phyloP scores from a whole-genome alignment of 2,797 vertebrate genomes.

The Cygnus olor region DNA sequence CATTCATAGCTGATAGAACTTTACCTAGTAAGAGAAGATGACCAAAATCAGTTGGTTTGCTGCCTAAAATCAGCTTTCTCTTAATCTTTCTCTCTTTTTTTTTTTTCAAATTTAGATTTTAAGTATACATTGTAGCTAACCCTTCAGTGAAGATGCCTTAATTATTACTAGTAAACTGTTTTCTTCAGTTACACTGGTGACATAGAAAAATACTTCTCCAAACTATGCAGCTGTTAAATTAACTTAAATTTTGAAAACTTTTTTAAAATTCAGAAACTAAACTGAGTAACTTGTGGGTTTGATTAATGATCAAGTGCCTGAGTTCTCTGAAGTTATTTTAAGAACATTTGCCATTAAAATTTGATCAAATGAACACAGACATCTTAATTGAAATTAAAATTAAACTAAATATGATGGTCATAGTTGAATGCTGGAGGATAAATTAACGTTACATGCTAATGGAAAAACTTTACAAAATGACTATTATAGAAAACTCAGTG shows the following conservation, averaged over 20 bases:
- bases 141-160: not conserved
- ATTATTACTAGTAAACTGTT: not conserved
- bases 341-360: not conserved
- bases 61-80: not conserved
- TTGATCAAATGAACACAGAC: not conserved
- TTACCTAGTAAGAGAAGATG: not conserved
- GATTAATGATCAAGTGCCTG: not conserved
- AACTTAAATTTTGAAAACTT: not conserved
- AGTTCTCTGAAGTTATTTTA: not conserved
- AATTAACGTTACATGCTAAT: not conserved
- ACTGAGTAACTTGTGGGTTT: not conserved
- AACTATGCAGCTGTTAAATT: not conserved
- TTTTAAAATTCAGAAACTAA: not conserved
- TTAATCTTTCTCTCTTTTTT: not conserved
- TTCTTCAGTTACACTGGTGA: not conserved
- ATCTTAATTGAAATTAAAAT: not conserved
- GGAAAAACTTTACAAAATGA: not conserved
- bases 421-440: not conserved
- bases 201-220: not conserved
- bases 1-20: not conserved
- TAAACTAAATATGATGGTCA: not conserved
- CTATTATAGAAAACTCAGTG: not conserved
- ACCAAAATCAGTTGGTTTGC: not conserved
- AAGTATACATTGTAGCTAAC: not conserved
- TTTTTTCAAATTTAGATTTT: not conserved